Conservation (phyloP, 2,888 invertebrate genomes). For the Caenorhabditis afra region DNA sequence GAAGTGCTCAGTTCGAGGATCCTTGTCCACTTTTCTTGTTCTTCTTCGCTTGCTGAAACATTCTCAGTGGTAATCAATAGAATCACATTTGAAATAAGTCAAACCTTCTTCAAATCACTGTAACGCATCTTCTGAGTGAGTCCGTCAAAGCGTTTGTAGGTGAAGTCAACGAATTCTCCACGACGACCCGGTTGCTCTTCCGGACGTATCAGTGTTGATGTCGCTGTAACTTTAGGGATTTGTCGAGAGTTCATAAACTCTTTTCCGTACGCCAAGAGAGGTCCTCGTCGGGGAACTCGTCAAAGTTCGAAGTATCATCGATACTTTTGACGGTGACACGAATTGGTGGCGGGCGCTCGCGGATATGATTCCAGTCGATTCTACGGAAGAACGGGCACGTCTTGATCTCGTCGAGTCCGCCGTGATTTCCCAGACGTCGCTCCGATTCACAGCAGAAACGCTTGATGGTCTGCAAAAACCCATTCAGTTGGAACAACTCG, state of each 20-base stretch:
- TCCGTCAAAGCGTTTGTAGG: constrained; percentile 98
- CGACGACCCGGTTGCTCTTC: constrained; percentile 66
- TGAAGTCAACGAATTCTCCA: constrained; percentile 99
- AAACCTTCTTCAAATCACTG: constrained; percentile 61
- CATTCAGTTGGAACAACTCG: constrained; percentile 3
- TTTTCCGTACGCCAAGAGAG: constrained; percentile 94
- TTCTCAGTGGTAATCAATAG: neutral
- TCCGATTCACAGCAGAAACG: constrained; percentile 96
- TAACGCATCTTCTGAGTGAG: constrained; percentile 84
- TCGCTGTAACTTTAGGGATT: constrained; percentile 42
- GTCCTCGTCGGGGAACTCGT: constrained; percentile 99
- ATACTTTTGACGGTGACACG: constrained; percentile 97
- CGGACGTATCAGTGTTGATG: constrained; percentile 48
- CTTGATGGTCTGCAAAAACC: constrained; percentile 76
- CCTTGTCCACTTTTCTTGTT: constrained; percentile 44
- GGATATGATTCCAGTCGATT: constrained; percentile 99
- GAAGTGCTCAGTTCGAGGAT: constrained; percentile 28
- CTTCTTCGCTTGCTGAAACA: constrained; percentile 55
- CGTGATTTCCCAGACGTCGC: constrained; percentile 90
- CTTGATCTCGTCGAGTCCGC: constrained; percentile 93
- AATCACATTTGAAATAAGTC: neutral
- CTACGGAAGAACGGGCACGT: constrained; percentile 91
- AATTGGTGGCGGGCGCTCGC: constrained; percentile 96
- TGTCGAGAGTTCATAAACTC: neutral
- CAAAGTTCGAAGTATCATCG: constrained; percentile 99